Evolutionary conservation across 1,140 invertebrate species (phyloP).

Genomic region (Sycobia sp.): DNA sequence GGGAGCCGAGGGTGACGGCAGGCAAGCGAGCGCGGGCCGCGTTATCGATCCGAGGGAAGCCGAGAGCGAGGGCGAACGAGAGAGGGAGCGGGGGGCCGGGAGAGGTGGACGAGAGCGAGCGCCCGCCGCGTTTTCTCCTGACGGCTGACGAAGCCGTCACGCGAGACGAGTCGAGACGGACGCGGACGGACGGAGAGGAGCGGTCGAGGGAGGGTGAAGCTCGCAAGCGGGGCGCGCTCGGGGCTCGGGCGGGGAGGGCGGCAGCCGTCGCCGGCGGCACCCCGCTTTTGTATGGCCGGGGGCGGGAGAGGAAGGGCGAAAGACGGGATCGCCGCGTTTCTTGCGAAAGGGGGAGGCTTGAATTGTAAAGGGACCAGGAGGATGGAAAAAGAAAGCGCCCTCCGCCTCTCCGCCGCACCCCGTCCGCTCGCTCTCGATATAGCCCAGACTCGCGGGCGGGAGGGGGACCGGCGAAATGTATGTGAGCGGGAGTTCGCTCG

Average conservation of each 20-base stretch:
- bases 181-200: conserved; percentile 48
- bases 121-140: conserved; percentile 36
- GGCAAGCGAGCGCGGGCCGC: conserved; percentile 39
- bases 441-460: background rate
- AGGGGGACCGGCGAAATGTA: background rate
- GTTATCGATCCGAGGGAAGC: conserved; percentile 55
- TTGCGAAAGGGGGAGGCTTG: background rate
- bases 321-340: background rate
- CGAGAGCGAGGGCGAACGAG: conserved; percentile 10
- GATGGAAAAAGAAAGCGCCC: conserved; percentile 44
- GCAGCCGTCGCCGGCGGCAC: background rate
- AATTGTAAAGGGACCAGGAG: conserved; percentile 31
- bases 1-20: conserved; percentile 38
- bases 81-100: background rate
- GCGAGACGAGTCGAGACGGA: conserved; percentile 61
- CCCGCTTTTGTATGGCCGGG: conserved; percentile 8
- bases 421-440: conserved; percentile 1
- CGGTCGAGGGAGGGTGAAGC: conserved; percentile 24
- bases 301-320: background rate
- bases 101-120: background rate
- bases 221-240: conserved; percentile 22
- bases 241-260: background rate
- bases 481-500: background rate
- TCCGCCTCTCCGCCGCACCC: conserved; percentile 39
- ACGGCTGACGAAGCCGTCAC: conserved; percentile 63